phyloP scores from a whole-genome alignment of 1,140 invertebrate species.

The Meloidogyne hapla region DNA sequence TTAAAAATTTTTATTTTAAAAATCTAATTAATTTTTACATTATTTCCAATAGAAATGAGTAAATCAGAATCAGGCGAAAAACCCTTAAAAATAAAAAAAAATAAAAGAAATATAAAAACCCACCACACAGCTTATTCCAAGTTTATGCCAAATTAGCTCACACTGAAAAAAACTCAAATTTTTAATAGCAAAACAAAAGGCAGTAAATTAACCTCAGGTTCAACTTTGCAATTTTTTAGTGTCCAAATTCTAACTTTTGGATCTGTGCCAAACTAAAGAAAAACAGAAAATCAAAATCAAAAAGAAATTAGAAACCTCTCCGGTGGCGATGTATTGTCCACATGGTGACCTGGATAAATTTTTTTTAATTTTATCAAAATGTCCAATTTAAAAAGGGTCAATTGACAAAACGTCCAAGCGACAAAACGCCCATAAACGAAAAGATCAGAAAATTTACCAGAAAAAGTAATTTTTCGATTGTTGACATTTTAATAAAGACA shows the following conservation, averaged over 20 bases:
- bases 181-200: too few species aligned
- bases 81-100: constrained; percentile 3
- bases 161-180: background rate
- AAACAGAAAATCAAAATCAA: constrained; percentile 4
- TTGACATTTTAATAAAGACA: too few species aligned
- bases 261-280: constrained; percentile 42
- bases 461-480: too few species aligned
- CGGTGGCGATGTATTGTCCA: constrained; percentile 50
- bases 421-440: too few species aligned
- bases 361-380: too few species aligned
- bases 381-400: background rate
- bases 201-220: constrained; percentile 22
- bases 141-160: constrained; percentile 47
- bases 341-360: constrained; percentile 28
- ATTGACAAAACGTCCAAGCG: too few species aligned
- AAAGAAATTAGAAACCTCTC: constrained; percentile 36
- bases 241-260: constrained; percentile 57
- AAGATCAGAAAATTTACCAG: too few species aligned
- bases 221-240: constrained; percentile 36
- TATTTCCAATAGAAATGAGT: constrained; percentile 54
- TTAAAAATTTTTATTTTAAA: background rate
- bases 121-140: constrained; percentile 53
- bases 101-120: background rate
- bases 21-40: constrained; percentile 27
- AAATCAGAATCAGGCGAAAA: constrained; percentile 51